Conservation (phyloP, 1,140 invertebrate genomes). For the Cataglyphis hispanica region DNA sequence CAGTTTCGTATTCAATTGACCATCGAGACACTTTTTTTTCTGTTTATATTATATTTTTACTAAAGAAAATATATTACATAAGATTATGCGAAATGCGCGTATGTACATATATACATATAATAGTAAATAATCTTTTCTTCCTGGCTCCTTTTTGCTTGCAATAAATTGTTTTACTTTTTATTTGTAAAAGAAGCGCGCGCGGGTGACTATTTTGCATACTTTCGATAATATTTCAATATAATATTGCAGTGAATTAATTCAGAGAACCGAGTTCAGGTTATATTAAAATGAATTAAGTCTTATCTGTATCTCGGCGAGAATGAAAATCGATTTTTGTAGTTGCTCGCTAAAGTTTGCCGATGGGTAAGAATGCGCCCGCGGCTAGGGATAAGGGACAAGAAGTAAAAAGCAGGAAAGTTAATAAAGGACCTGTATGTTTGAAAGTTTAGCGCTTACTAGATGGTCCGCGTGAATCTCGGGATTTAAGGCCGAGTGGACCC, state of each 20-base stretch:
- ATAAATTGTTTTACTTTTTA: background rate
- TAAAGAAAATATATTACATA: background rate
- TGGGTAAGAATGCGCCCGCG: constrained; percentile 7
- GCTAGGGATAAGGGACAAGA: background rate
- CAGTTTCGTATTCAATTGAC: background rate
- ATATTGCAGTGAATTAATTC: background rate
- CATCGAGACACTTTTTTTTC: too few species aligned
- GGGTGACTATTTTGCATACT: background rate
- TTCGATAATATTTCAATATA: constrained; percentile 13
- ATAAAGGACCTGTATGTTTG: constrained; percentile 64
- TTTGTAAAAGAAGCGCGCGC: background rate
- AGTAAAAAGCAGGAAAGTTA: constrained; percentile 60
- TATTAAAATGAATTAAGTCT: constrained; percentile 38
- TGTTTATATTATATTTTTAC: too few species aligned
- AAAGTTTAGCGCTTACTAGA: constrained; percentile 73
- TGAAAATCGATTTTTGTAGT: constrained; percentile 62
- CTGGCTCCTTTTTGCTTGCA: background rate
- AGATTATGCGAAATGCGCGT: too few species aligned
- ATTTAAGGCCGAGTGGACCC: constrained; percentile 63
- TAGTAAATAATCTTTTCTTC: background rate
- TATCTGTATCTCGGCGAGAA: constrained; percentile 31
- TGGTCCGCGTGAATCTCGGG: constrained; percentile 56
- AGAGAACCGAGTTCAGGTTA: background rate
- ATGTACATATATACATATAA: background rate
- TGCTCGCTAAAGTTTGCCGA: constrained; percentile 39